A percentile compares a stretch with the other conserved stretches of the same genome.
Evolutionary conservation across 2,113 vertebrate genomes (phyloP).

Genomic region (Caracal caracal): DNA sequence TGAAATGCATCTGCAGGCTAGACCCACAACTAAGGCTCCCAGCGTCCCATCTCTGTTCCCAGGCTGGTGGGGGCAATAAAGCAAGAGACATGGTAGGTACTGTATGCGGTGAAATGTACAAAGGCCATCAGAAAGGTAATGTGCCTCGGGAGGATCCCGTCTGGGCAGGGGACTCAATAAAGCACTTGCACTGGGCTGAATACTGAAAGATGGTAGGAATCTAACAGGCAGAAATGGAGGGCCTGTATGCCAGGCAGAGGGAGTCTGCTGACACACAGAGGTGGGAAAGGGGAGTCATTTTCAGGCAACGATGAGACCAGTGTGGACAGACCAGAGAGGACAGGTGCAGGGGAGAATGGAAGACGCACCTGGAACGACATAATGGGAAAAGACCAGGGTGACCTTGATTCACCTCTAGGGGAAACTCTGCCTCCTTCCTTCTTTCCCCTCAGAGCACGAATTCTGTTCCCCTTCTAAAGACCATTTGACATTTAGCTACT

Average conservation of each 20-base stretch:
- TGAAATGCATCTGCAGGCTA: background rate
- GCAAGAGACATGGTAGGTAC: fast-evolving
- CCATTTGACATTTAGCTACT: background rate
- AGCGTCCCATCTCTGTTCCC: background rate
- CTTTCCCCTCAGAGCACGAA: background rate
- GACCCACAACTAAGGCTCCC: background rate
- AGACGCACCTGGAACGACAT: background rate
- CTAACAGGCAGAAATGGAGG: background rate
- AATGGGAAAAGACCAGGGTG: background rate
- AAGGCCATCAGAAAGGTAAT: background rate
- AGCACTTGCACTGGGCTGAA: background rate
- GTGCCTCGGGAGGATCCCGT: fast-evolving
- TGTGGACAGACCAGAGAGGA: background rate
- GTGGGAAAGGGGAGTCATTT: background rate
- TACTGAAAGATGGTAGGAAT: background rate
- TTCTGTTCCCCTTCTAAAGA: background rate
- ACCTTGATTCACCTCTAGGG: background rate
- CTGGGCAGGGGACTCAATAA: too few species aligned
- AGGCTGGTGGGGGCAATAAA: background rate
- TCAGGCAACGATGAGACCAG: background rate
- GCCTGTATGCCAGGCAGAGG: background rate
- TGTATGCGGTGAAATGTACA: background rate
- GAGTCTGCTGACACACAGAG: background rate
- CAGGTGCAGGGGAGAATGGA: background rate
- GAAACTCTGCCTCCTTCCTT: background rate